These are phyloP conservation scores for Lacanobia oleracea DNA, from an alignment of 2,888 invertebrate genomes.

Conservation along the genomic window DNA sequence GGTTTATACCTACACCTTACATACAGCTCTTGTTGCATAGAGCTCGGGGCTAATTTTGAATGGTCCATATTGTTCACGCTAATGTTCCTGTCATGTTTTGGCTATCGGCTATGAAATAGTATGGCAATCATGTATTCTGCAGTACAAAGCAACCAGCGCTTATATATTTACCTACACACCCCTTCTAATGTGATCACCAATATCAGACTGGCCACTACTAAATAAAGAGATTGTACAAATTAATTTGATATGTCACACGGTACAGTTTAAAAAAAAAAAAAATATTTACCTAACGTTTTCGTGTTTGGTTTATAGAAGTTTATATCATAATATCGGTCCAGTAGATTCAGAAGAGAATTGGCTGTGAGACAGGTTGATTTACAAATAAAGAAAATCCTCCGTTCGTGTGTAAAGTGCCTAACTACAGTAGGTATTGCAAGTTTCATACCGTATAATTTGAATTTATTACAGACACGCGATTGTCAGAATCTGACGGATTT, in stretches of 20 bases:
- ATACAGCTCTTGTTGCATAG: not conserved
- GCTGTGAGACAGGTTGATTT: too few species aligned
- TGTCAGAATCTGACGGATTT: constrained; percentile 25
- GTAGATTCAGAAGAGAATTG: too few species aligned
- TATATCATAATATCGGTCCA: too few species aligned
- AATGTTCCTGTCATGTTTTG: constrained; percentile 2
- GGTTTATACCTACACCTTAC: not conserved
- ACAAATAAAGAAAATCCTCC: not conserved
- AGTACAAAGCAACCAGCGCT: not conserved
- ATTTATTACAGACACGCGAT: constrained; percentile 44
- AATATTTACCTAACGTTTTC: too few species aligned
- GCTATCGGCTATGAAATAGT: not conserved
- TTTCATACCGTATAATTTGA: constrained; percentile 37
- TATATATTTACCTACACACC: not conserved
- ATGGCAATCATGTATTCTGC: not conserved
- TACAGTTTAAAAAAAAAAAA: too few species aligned
- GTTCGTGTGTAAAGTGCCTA: constrained; percentile 17
- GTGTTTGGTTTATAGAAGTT: too few species aligned
- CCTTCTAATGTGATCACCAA: not conserved
- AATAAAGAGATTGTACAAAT: not conserved
- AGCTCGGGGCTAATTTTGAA: not conserved
- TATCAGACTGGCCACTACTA: not conserved
- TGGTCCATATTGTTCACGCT: constrained; percentile 14
- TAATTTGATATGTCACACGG: too few species aligned
- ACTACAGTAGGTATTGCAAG: constrained; percentile 2